phyloP scores from a whole-genome alignment of 2,888 invertebrate species.

The Lacanobia oleracea region DNA sequence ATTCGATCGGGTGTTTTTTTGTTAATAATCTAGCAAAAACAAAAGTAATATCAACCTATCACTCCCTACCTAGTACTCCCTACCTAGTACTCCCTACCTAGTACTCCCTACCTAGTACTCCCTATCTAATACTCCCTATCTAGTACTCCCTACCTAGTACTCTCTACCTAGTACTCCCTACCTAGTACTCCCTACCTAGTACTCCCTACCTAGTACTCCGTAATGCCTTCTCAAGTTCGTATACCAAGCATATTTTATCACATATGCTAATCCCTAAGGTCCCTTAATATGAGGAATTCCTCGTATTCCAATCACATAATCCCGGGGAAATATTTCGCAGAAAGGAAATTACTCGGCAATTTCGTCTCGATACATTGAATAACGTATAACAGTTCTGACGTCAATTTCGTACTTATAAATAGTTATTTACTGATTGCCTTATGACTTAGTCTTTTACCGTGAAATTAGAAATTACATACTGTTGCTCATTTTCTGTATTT shows the following conservation, averaged over 20 bases:
- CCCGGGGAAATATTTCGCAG: conserved; percentile 36
- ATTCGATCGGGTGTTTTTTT: no score
- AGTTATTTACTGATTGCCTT: conserved; percentile 20
- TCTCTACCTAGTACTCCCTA: no score
- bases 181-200: no score
- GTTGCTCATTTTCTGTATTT: neutral
- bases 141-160: no score
- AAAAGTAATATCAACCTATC: no score
- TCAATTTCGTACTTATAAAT: conserved; percentile 26
- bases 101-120: no score
- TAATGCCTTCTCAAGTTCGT: neutral
- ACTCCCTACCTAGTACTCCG: no score
- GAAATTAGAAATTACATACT: conserved; percentile 8
- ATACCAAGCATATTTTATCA: conserved; percentile 7
- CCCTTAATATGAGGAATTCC: conserved; percentile 35
- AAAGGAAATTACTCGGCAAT: conserved; percentile 56
- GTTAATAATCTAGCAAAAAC: no score
- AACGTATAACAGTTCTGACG: conserved; percentile 29
- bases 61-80: neutral
- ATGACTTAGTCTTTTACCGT: conserved; percentile 9
- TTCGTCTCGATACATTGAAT: conserved; percentile 37
- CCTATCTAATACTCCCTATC: no score
- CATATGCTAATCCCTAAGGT: neutral
- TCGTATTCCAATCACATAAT: conserved; percentile 50
- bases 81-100: no score